Base-by-base conservation (phyloP, 2,888 invertebrate genomes). In the Eilema caniola region DNA sequence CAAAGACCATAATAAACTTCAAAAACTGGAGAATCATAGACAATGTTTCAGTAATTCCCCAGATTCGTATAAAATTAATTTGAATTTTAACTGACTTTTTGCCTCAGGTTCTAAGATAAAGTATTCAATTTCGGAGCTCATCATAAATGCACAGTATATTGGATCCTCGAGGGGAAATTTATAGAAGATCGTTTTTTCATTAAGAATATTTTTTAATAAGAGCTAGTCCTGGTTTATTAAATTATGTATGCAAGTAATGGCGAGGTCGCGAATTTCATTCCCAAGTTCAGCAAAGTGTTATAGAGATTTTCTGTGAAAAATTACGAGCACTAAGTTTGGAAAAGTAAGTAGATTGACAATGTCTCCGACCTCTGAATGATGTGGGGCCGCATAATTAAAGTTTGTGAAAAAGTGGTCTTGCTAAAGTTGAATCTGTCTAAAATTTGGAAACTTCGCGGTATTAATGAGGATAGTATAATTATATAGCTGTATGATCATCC, bases 61-160 rank as follows among this genome's bases (percentile, higher is more conserved):
- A 75, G 71, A 37, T 71, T 71, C 66, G 65, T 68, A 79, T 74
- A 79, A 79, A 77, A 80, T 72, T 74, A 75, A 80, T 80, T 80
- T 72, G 62, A 80, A 82, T 80, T 69, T 80, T 69, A 74, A 77
- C 69, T 23, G 63, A 74, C 62, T 62, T 65, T 64, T 69, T 63
- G 65, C 76, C 68, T 47, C 28, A 14, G 71, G 62, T 62, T 68
- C 77, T 72, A 75, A 80, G 82, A 69, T 69, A 73, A 77, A 61
- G 71, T 71, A 77, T 69, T 77, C 76, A 74, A 78, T 80, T 77
- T 72, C 76, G 12, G 59, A 67, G 62, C 80, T 80, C 80, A 80
- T 80, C 72, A 72, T 75, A 71, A 76, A 82, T 80, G 82, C 80
- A 82, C 80, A 80, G 80, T 76, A 82, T 80, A 82, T 82, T 76